Conservation (phyloP, 30 jellyfish, hydroid and myxozoan species). For the Cassiopea xamachana region DNA sequence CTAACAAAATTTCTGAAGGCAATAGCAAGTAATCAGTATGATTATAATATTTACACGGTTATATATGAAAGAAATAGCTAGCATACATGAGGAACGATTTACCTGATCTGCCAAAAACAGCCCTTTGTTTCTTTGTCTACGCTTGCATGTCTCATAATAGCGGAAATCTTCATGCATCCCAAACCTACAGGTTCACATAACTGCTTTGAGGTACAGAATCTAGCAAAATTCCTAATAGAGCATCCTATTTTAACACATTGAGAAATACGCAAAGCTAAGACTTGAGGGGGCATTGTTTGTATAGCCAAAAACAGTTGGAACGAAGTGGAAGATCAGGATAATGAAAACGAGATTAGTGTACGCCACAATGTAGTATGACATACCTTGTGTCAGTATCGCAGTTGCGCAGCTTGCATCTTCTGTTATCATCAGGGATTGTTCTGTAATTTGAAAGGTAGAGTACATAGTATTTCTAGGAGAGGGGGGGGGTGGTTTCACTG, state of each 20-base stretch:
- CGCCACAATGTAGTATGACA: background rate
- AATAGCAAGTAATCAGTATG: no score
- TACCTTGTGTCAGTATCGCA: slow-evolving; percentile 76
- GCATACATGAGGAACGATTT: background rate
- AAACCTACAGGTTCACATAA: slow-evolving; percentile 28
- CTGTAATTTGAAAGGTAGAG: slow-evolving; percentile 6
- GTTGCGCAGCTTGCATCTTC: slow-evolving; percentile 47
- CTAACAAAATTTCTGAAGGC: no score
- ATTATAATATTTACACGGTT: no score
- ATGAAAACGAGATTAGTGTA: no score
- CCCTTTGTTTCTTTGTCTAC: slow-evolving; percentile 81
- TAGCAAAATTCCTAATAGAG: no score
- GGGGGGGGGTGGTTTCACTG: no score
- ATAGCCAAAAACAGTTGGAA: no score
- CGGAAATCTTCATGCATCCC: slow-evolving; percentile 84
- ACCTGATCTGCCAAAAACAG: slow-evolving; percentile 89
- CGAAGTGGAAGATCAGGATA: no score
- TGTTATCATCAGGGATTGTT: slow-evolving; percentile 68
- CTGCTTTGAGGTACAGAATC: background rate
- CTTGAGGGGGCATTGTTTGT: no score
- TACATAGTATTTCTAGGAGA: background rate
- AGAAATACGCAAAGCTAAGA: no score
- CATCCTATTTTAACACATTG: no score
- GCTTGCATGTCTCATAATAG: slow-evolving; percentile 62
- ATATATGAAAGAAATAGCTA: no score